Evolutionary conservation across 2,888 invertebrate species (phyloP).

Genomic region (Pseudolycoriella hygida): DNA sequence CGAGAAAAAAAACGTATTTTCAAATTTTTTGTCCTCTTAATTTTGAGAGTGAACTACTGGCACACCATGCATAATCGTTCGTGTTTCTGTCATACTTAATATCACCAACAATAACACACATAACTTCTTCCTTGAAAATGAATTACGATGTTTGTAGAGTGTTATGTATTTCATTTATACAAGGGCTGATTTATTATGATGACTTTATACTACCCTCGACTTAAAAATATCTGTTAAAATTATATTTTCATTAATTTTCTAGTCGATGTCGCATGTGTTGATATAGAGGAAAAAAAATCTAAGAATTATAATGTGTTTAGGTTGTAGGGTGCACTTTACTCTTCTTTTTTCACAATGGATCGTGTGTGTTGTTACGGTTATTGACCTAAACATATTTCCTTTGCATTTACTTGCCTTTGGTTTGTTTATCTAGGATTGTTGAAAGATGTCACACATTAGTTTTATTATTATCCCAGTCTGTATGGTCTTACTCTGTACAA

Average conservation of each 20-base stretch:
- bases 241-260: not conserved
- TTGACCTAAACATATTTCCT: not conserved
- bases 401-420: not conserved
- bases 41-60: no score
- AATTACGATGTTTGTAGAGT: constrained; percentile 2
- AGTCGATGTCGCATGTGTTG: not conserved
- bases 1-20: no score
- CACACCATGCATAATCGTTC: no score
- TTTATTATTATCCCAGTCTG: not conserved
- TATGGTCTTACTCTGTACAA: not conserved
- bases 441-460: not conserved
- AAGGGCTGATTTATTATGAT: constrained; percentile 5
- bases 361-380: not conserved
- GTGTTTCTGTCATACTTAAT: not conserved
- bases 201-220: not conserved
- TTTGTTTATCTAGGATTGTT: not conserved
- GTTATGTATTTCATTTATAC: no score
- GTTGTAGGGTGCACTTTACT: not conserved
- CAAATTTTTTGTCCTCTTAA: no score
- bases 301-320: not conserved
- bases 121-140: not conserved
- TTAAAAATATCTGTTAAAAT: not conserved
- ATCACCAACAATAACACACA: not conserved
- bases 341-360: not conserved
- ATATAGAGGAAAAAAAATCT: not conserved